Conservation (phyloP, 2,797 vertebrate species). For the Poecilia picta region DNA sequence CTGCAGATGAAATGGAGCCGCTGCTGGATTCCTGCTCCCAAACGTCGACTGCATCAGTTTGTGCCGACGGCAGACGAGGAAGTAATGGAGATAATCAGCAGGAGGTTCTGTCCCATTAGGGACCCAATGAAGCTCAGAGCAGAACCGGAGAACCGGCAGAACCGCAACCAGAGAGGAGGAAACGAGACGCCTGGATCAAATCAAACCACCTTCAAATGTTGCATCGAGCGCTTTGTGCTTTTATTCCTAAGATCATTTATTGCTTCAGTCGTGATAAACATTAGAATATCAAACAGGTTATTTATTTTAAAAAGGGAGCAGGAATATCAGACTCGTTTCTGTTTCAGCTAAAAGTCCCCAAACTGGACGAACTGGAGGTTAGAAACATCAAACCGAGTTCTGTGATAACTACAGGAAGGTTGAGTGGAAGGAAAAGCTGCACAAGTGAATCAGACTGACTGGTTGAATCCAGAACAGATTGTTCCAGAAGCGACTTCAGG, state of each 20-base stretch:
- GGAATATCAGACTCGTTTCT: neutral
- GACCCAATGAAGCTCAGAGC: conserved; percentile 53
- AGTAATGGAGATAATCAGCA: conserved; percentile 63
- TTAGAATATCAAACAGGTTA: neutral
- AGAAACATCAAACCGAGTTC: neutral
- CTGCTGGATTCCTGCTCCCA: conserved; percentile 7
- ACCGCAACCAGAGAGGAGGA: conserved; percentile 12
- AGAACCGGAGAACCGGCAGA: conserved; percentile 40
- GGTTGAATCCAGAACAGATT: neutral
- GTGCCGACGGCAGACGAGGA: conserved; percentile 43
- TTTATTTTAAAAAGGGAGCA: neutral
- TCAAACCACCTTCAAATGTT: neutral
- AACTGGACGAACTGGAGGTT: neutral
- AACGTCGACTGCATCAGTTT: neutral
- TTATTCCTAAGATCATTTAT: neutral
- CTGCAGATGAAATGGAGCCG: neutral
- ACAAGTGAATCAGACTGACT: neutral
- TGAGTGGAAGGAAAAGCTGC: neutral
- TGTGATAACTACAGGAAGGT: neutral
- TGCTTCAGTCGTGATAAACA: neutral
- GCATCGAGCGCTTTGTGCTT: neutral
- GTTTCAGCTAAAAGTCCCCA: neutral
- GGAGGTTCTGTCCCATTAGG: conserved; percentile 52
- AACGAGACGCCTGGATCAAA: neutral
- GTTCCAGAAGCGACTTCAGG: neutral